A percentile compares a stretch with the other conserved stretches of the same genome.
These are phyloP conservation scores for Callaeas wilsoni DNA, from an alignment of 2,113 vertebrate species.

Conservation along the genomic window DNA sequence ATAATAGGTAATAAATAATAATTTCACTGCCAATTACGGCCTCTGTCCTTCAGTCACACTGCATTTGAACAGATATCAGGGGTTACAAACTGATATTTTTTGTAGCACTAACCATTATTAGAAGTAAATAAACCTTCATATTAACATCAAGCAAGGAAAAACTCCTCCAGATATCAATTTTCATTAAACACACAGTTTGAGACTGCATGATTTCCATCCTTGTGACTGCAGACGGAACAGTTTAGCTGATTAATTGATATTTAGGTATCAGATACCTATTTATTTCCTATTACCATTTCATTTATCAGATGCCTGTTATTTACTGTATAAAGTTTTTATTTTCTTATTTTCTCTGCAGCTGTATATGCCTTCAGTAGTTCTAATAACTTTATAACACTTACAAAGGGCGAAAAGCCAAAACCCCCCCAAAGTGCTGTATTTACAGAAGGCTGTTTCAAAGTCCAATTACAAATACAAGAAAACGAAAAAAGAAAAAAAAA, in stretches of 20 bases:
- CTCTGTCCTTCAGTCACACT: neutral
- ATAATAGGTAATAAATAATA: neutral
- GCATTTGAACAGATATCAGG: neutral
- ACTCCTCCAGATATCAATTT: neutral
- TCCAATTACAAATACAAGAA: conserved; percentile 28
- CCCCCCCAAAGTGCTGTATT: neutral
- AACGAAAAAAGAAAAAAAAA: neutral
- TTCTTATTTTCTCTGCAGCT: neutral
- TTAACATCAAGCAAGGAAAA: neutral
- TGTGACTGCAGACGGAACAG: neutral
- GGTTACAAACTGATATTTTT: neutral
- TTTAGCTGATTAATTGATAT: neutral
- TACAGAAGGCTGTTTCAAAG: neutral
- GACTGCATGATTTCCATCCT: neutral
- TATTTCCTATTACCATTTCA: neutral
- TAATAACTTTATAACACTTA: neutral
- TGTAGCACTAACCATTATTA: neutral
- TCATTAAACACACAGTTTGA: neutral
- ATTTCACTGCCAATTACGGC: neutral
- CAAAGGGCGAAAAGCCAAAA: neutral
- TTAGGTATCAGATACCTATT: neutral
- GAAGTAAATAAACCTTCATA: neutral
- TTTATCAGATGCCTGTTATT: neutral
- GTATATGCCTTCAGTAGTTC: neutral
- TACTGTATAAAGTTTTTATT: neutral